Conservation (phyloP, 1,140 invertebrate species). For the Papilio machaon region DNA sequence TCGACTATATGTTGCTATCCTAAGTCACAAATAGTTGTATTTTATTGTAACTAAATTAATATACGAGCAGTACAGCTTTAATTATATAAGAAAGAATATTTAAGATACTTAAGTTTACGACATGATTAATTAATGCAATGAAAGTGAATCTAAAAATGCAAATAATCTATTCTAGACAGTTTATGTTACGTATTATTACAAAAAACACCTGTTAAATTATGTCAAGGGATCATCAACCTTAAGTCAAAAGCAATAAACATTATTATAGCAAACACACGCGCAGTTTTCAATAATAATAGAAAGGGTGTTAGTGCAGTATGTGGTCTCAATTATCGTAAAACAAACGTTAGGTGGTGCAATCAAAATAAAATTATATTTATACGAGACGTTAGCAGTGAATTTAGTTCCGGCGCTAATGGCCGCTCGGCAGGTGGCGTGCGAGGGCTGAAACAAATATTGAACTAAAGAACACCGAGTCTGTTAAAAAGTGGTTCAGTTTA, state of each 20-base stretch:
- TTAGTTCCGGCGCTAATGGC: conserved; percentile 62
- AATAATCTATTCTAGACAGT: not conserved
- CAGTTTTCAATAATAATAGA: conserved; percentile 37
- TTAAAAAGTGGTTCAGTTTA: not conserved
- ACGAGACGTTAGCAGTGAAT: conserved; percentile 57
- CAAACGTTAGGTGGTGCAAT: conserved; percentile 64
- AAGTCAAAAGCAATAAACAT: conserved; percentile 18
- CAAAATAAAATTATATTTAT: conserved; percentile 70
- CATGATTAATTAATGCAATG: not conserved
- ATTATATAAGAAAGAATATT: not conserved
- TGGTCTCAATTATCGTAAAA: conserved; percentile 48
- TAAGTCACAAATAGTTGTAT: too few species aligned
- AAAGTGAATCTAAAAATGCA: not conserved
- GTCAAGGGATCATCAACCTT: not conserved
- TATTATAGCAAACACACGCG: not conserved
- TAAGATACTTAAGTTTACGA: not conserved
- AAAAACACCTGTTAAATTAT: conserved; percentile 2
- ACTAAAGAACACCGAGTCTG: not conserved
- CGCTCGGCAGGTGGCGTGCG: conserved; percentile 59
- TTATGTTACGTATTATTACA: not conserved
- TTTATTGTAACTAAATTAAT: not conserved
- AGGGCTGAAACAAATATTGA: conserved; percentile 42
- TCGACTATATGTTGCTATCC: too few species aligned
- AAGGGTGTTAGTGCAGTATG: conserved; percentile 39
- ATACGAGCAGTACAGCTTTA: not conserved